A percentile compares a stretch with the other conserved stretches of the same genome.
These are phyloP conservation scores for Caracal caracal DNA, from an alignment of 2,113 vertebrate species.

Conservation along the genomic window DNA sequence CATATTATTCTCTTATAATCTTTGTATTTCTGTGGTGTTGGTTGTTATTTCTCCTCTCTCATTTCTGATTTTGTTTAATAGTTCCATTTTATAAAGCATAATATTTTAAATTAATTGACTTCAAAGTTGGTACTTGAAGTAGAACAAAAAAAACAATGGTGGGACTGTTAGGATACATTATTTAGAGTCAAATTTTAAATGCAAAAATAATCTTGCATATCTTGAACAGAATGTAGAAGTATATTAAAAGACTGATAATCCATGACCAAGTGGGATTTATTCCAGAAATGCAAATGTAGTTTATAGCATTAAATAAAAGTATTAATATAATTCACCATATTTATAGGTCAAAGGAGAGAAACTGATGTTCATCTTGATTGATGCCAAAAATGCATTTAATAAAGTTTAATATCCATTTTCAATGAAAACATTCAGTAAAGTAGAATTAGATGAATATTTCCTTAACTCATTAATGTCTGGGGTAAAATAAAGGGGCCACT, in stretches of 20 bases:
- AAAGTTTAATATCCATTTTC: neutral
- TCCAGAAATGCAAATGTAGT: neutral
- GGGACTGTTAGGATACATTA: neutral
- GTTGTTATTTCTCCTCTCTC: neutral
- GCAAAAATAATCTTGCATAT: neutral
- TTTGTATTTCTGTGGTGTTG: neutral
- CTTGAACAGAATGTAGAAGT: neutral
- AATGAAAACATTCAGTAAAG: neutral
- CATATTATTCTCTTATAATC: neutral
- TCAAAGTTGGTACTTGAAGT: neutral
- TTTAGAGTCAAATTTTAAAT: neutral
- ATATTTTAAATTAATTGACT: neutral
- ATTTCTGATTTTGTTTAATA: neutral
- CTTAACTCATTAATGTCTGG: neutral
- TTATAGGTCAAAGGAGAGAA: slow-evolving; percentile 7
- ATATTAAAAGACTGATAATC: neutral
- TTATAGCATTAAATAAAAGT: neutral
- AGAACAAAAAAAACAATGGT: neutral
- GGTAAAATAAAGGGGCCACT: neutral
- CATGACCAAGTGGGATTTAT: neutral
- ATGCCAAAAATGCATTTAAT: slow-evolving; percentile 20
- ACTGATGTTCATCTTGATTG: neutral
- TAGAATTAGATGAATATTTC: neutral
- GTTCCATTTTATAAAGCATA: neutral
- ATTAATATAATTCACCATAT: neutral